Conservation (phyloP, 1,140 invertebrate species). For the Drosophila pallidifrons region DNA sequence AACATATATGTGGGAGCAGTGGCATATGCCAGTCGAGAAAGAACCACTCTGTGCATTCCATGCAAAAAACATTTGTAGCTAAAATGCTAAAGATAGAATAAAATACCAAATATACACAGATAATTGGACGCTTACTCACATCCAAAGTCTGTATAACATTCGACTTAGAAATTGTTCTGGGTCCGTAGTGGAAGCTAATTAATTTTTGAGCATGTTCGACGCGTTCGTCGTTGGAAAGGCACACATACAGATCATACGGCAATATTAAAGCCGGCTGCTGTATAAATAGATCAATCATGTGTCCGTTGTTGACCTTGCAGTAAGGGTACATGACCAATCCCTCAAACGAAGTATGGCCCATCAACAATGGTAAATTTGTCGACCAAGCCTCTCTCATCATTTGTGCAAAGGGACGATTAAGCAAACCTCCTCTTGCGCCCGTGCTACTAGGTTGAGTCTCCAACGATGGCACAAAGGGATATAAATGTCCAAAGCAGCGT, state of each 20-base stretch:
- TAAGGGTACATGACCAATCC: conserved; percentile 62
- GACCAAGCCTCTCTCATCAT: conserved; percentile 75
- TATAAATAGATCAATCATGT: conserved; percentile 49
- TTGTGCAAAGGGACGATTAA: conserved; percentile 47
- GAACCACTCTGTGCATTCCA: conserved; percentile 75
- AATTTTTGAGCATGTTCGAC: conserved; percentile 10
- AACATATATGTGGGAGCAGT: conserved; percentile 84
- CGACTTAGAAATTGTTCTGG: conserved; percentile 45
- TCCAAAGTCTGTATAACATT: conserved; percentile 60
- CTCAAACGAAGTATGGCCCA: conserved; percentile 83
- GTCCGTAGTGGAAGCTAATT: conserved; percentile 55
- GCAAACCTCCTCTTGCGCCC: conserved; percentile 23
- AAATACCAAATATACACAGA: background rate
- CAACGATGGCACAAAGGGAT: conserved; percentile 70
- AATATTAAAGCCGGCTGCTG: conserved; percentile 51
- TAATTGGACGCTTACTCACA: conserved; percentile 29
- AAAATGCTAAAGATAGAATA: conserved; percentile 41
- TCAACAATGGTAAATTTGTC: conserved; percentile 74
- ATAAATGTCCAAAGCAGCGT: conserved; percentile 49
- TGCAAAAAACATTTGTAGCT: conserved; percentile 84
- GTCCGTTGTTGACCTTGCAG: conserved; percentile 49
- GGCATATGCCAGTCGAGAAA: conserved; percentile 67
- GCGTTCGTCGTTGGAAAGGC: conserved; percentile 31
- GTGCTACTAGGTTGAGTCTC: conserved; percentile 50
- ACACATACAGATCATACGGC: conserved; percentile 56